Base-by-base conservation (phyloP, 2,888 invertebrate species). In the Lapara coniferarum region DNA sequence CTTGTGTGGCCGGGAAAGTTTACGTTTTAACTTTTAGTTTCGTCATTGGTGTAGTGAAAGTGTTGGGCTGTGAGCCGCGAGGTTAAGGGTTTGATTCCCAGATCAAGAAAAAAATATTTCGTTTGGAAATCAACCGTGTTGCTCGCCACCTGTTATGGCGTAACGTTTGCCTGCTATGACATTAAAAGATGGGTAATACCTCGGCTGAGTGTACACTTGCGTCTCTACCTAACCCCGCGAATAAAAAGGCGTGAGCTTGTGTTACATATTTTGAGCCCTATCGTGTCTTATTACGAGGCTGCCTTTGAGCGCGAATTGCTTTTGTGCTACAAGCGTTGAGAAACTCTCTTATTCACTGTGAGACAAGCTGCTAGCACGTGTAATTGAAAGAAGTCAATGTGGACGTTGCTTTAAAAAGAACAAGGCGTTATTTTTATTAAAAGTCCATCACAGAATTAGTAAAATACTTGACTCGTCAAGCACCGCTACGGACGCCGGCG, bases 241-340 rank as follows among this genome's bases (percentile, higher is more conserved):
- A 37, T 37, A 37, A 2, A 25, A 1, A 37, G 37, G 7, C n/a
- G n/a, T 16, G 46, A 6, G 46, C 63, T 63, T 19, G 63, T 19
- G 19, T 49, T 13, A 63, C 46, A 19, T 63, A 63, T 63, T 63
- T 63, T 19, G 46, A 63, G 63, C 13, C 19, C 12, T 49, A 63
- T 59, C 59, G 46, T 63, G 63, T 63, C 63, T 63, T 49, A 49
- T 63, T 63, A 63, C 46, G 19, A 19, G 19, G 63, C 46, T 19
- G 19, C 46, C 63, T 63, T 63, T 49, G 63, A 63, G 63, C 49
- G 63, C 63, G 63, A 63, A 63, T 49, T 63, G 46, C 63, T 63
- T 63, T 63, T 63, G 63, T 63, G 59, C 49, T 63, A 12, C 63
- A 19, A 63, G 63, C 63, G 49, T 13, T 63, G 46, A 63, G 63